Conservation (phyloP, 2,113 vertebrate genomes). For the Protomyctophum bolini region DNA sequence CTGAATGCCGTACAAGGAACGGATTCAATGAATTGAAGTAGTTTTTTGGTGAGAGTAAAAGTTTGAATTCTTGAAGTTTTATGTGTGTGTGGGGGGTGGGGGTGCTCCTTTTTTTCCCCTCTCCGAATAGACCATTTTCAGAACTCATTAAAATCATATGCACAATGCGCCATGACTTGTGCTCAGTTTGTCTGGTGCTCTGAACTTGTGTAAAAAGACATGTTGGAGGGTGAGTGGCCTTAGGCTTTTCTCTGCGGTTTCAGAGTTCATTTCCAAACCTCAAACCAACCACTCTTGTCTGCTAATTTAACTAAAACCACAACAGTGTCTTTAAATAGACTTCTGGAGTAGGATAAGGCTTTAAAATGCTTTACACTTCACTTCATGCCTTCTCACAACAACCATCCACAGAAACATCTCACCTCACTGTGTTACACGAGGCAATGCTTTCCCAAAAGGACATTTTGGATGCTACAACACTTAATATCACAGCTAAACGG, state of each 20-base stretch:
- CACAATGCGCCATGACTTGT: slow-evolving; percentile 2
- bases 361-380: slow-evolving; percentile 16
- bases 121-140: slow-evolving; percentile 18
- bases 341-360: slow-evolving; percentile 10
- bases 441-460: background rate
- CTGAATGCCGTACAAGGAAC: slow-evolving; percentile 39
- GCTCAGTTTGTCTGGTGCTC: background rate
- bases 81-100: too few species aligned
- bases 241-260: slow-evolving; percentile 27
- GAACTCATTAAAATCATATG: slow-evolving; percentile 29
- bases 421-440: background rate
- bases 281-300: slow-evolving; percentile 38
- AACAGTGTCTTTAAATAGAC: slow-evolving; percentile 29
- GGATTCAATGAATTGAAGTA: slow-evolving; percentile 43
- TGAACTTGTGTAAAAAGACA: slow-evolving; percentile 7
- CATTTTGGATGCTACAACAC: background rate
- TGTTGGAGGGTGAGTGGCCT: background rate
- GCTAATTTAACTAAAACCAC: slow-evolving; percentile 52
- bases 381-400: slow-evolving; percentile 1
- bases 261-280: slow-evolving; percentile 30
- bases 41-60: slow-evolving; percentile 30
- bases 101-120: too few species aligned
- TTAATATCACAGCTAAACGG: slow-evolving; percentile 25
- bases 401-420: slow-evolving; percentile 1
- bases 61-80: slow-evolving; percentile 32